Percentiles rank a stretch among this genome's conserved stretches.
Evolutionary conservation across 1,140 invertebrate species (phyloP).

Genomic region (Apocrypta bakeri): DNA sequence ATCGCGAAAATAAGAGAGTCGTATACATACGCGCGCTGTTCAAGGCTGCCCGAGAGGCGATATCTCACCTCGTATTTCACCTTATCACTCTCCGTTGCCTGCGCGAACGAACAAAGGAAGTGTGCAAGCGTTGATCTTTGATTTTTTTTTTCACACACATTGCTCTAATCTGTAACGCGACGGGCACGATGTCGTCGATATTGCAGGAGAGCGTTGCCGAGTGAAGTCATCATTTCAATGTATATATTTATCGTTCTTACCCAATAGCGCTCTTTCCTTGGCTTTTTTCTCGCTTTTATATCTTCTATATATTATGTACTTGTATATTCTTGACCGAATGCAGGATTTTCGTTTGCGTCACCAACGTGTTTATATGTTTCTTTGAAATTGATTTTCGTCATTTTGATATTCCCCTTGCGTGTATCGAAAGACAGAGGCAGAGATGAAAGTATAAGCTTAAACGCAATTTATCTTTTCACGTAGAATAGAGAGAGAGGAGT

Average conservation of each 20-base stretch:
- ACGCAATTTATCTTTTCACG: not conserved
- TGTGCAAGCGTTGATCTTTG: not conserved
- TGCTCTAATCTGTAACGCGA: not conserved
- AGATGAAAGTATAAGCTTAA: slow-evolving; percentile 25
- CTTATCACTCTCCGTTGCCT: slow-evolving; percentile 12
- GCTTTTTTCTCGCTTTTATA: not conserved
- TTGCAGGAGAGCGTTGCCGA: not conserved
- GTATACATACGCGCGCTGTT: not conserved
- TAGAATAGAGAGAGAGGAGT: no score
- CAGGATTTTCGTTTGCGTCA: slow-evolving; percentile 27
- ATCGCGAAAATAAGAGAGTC: not conserved
- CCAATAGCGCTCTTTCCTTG: not conserved
- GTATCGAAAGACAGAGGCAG: not conserved
- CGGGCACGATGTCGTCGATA: not conserved
- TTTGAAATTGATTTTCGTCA: slow-evolving; percentile 35
- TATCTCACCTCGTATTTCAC: slow-evolving; percentile 39
- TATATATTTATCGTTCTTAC: not conserved
- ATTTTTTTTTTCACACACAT: not conserved
- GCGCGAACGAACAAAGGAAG: slow-evolving; percentile 34
- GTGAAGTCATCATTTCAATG: not conserved
- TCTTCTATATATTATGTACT: no score
- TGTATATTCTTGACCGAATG: not conserved
- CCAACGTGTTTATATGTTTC: not conserved
- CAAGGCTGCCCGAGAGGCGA: slow-evolving; percentile 37
- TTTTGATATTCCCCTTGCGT: slow-evolving; percentile 32